Base-by-base conservation (phyloP, 2,888 invertebrate species). In the Plagodis dolabraria region DNA sequence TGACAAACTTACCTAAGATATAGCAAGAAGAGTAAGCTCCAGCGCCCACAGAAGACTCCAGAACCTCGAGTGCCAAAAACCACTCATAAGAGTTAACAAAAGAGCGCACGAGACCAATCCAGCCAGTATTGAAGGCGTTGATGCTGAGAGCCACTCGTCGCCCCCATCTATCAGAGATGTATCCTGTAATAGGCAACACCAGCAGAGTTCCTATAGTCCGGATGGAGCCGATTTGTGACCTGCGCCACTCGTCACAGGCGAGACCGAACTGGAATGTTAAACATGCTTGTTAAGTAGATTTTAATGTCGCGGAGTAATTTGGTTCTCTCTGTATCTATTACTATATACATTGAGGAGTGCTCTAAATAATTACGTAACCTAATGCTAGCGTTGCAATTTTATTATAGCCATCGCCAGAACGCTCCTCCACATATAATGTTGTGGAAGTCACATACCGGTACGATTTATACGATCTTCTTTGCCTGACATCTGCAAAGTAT, bases 151-250 rank as follows among this genome's bases (percentile, higher is more conserved):
- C 92, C 46, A 94, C 92, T 68, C 94, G 94, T 36, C 96, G 92
- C 4, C 96, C 96, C 89, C 93, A 96, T 93, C 94, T 95, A 86
- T 96, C 96, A 0, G 96, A 96, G 64, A 96, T 87, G 70, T 94
- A 94, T 40, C 96, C 96, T 0, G 96, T 94, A 60, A 96, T 88
- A 12, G 96, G 95, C 60, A 96, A 90, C 34, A 95, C 96, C 62
- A 96, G 86, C 64, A 96, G 93, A 47, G 95, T 96, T 33, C 96
- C 96, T 64, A 95, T 85, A 50, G 95, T 96, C 60, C 96, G 95
- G 53, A 96, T 92, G 7, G 96, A 96, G 0, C 96, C 96, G 47
- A 96, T 95, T 70, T 96, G 86, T 0, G 96, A 94, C 36, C 96
- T 89, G 65, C 94, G 95, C 96, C 96, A 96, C 92, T 91, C 93